Conservation (phyloP, 2,113 vertebrate species). For the Agapornis roseicollis region DNA sequence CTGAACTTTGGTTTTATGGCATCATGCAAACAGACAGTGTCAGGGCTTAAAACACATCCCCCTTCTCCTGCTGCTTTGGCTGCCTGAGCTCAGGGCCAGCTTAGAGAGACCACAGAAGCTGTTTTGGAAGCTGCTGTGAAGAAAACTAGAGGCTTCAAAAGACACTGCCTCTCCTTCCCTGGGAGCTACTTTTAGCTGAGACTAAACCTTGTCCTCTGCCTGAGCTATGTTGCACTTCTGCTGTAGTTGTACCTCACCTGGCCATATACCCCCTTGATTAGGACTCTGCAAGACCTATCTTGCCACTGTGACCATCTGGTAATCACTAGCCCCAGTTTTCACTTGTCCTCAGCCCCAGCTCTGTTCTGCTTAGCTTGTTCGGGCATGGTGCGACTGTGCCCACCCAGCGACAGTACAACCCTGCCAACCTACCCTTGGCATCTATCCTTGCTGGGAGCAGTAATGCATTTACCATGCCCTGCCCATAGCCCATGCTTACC, state of each 20-base stretch:
- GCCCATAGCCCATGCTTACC: neutral
- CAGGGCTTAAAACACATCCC: neutral
- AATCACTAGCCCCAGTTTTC: neutral
- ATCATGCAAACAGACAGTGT: neutral
- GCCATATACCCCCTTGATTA: neutral
- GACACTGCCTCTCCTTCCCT: neutral
- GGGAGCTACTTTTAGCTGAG: neutral
- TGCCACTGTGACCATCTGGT: fast-evolving
- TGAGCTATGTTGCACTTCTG: neutral
- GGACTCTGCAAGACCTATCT: neutral
- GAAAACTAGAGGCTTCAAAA: neutral
- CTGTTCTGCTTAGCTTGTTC: neutral
- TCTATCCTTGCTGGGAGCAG: neutral
- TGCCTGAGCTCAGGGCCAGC: neutral
- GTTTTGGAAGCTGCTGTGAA: neutral
- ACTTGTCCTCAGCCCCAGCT: neutral
- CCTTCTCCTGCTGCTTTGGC: neutral
- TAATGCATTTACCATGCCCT: neutral
- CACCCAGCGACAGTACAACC: neutral
- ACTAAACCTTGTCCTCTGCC: neutral
- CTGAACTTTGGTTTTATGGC: neutral
- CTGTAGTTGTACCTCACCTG: neutral
- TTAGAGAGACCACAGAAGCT: neutral
- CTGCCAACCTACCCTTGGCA: neutral
- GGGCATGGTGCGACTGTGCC: too few relatives aligned